phyloP scores from a whole-genome alignment of 2,888 invertebrate genomes.

The Tillus elongatus region DNA sequence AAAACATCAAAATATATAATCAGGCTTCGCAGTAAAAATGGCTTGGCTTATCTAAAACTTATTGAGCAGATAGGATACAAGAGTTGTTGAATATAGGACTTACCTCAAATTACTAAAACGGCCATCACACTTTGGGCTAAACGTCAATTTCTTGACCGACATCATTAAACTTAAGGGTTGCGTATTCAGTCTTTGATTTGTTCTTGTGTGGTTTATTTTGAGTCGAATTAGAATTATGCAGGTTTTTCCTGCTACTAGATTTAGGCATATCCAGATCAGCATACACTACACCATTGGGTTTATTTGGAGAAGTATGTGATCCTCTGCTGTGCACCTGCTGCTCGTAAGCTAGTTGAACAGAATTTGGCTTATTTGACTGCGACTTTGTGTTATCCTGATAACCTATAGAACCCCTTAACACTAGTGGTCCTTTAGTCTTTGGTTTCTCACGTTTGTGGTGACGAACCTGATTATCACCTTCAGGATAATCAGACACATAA shows the following conservation, averaged over 20 bases:
- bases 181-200: conserved; percentile 50
- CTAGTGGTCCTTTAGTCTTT: conserved; percentile 38
- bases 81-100: no score
- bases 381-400: conserved; percentile 36
- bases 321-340: conserved; percentile 35
- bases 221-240: conserved; percentile 20
- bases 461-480: conserved; percentile 26
- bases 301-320: conserved; percentile 23
- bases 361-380: conserved; percentile 36
- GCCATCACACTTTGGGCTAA: conserved; percentile 41
- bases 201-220: conserved; percentile 31
- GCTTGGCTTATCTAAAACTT: no score
- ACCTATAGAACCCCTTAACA: conserved; percentile 34
- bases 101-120: no score
- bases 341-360: conserved; percentile 41
- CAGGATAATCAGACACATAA: conserved; percentile 36
- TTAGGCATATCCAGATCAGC: conserved; percentile 43
- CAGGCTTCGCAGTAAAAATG: no score
- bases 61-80: no score
- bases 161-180: conserved; percentile 58
- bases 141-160: conserved; percentile 60
- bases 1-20: no score
- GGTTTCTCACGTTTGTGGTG: conserved; percentile 30
- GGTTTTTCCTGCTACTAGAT: conserved; percentile 25
- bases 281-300: conserved; percentile 42